phyloP scores from a whole-genome alignment of 2,797 vertebrate genomes.

The Artibeus lituratus region DNA sequence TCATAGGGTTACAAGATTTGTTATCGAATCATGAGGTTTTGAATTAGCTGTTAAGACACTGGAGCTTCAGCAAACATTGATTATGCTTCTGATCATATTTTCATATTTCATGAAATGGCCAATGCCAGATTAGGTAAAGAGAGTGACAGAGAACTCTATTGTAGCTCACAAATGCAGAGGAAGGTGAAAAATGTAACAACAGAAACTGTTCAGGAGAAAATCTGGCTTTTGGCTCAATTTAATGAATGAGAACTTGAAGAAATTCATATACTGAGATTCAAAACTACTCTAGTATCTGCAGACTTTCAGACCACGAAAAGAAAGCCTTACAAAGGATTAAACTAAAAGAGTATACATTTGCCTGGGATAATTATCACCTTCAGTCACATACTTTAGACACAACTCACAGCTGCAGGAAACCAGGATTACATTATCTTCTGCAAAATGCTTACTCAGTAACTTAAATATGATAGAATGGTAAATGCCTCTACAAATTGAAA shows the following conservation, averaged over 20 bases:
- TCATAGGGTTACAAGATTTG: conserved; percentile 8
- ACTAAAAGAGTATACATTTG: conserved; percentile 13
- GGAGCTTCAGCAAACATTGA: conserved; percentile 28
- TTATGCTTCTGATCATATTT: conserved; percentile 47
- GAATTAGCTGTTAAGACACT: conserved; percentile 2
- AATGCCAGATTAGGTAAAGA: neutral
- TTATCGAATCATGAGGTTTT: conserved; percentile 1
- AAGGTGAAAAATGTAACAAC: neutral
- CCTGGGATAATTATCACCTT: conserved; percentile 10
- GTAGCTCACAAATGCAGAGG: conserved; percentile 7
- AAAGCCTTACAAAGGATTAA: conserved; percentile 5
- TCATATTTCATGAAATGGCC: conserved; percentile 37
- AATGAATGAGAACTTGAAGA: conserved; percentile 5
- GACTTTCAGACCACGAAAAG: conserved; percentile 1
- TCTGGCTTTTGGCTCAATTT: neutral
- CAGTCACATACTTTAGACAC: conserved; percentile 26
- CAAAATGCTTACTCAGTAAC: conserved; percentile 21
- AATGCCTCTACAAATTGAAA: conserved; percentile 7
- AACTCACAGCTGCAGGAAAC: conserved; percentile 15
- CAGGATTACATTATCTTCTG: conserved; percentile 20
- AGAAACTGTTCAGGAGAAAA: neutral
- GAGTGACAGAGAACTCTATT: neutral
- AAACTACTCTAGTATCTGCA: conserved; percentile 6
- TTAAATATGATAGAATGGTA: conserved; percentile 34
- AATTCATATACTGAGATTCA: neutral